Base-by-base conservation (phyloP, 2,113 vertebrate genomes). In the Cheilinus undulatus region DNA sequence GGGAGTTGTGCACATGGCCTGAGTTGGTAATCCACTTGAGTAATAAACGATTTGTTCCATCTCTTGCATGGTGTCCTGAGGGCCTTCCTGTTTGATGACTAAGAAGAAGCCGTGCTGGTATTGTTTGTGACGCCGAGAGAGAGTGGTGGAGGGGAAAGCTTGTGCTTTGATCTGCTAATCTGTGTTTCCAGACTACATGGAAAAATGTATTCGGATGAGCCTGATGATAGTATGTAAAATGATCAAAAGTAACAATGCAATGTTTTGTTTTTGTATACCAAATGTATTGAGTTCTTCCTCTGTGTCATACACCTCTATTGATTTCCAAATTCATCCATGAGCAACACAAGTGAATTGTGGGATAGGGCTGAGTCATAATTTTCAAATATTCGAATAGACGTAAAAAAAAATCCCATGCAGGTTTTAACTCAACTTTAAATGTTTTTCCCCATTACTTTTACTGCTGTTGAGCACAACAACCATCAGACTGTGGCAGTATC, bases 21-120 rank as follows among this genome's bases (percentile, higher is more conserved):
- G 27, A 26, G 62, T 50, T 57, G 38, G 45, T 49, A 75, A 87
- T 78, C 56, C 48, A 42, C 63, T 68, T 61, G 66, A 69, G 76
- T 59, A 67, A 64, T 57, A 89, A 73, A 81, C 50, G 7, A 69
- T 82, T 84, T 87, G 76, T 73, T 87, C 61, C 60, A 62, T 59
- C 50, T 80, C 24, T 72, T 7, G 12, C 60, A 38, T 24, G 30
- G 34, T 32, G 54, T 69, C 84, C 80, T 69, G 75, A 36, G 51
- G 78, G 74, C 36, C 43, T 86, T 76, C 51, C 59, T 69, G 72
- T 64, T 58, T 70, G 77, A 82, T 81, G 69, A 83, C 61, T 57
- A 52, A 78, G 38, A 32, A 54, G 51, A 75, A 53, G 32, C 3
- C 42, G 32, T 24, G 68, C 68, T 69, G 70, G 34, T 65, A 26